Conservation (phyloP, 2,888 invertebrate genomes). For the Agrotis puta region DNA sequence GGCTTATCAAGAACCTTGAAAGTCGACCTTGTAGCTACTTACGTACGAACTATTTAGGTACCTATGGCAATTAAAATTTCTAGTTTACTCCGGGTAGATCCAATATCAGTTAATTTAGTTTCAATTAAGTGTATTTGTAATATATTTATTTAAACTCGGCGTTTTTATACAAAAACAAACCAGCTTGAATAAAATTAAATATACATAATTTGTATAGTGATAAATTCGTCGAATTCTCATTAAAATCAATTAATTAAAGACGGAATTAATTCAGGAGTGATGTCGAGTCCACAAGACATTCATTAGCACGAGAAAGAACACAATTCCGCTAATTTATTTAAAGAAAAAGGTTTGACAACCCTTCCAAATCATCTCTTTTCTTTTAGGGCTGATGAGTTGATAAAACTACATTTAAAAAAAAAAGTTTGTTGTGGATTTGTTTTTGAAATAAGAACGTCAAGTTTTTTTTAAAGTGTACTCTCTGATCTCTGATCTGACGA, state of each 20-base stretch:
- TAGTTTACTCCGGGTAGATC: neutral
- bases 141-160: constrained; percentile 39
- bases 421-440: neutral
- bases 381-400: constrained; percentile 45
- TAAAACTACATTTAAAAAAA: constrained; percentile 24
- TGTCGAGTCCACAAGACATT: constrained; percentile 83
- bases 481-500: too few species aligned
- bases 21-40: neutral
- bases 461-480: too few species aligned
- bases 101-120: constrained; percentile 34
- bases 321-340: constrained; percentile 88
- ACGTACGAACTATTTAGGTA: neutral
- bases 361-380: constrained; percentile 63
- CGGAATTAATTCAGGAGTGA: constrained; percentile 68
- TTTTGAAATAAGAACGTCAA: constrained; percentile 8
- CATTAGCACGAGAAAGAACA: constrained; percentile 82
- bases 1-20: neutral
- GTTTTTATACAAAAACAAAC: constrained; percentile 27
- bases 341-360: constrained; percentile 80
- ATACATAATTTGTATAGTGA: constrained; percentile 25
- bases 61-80: constrained; percentile 6
- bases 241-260: constrained; percentile 83
- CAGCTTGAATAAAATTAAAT: constrained; percentile 35
- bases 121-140: constrained; percentile 25
- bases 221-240: constrained; percentile 69